A percentile compares a stretch with the other conserved stretches of the same genome.
Evolutionary conservation across 2,888 invertebrate species (phyloP).

Genomic region (Megastigmus dorsalis): DNA sequence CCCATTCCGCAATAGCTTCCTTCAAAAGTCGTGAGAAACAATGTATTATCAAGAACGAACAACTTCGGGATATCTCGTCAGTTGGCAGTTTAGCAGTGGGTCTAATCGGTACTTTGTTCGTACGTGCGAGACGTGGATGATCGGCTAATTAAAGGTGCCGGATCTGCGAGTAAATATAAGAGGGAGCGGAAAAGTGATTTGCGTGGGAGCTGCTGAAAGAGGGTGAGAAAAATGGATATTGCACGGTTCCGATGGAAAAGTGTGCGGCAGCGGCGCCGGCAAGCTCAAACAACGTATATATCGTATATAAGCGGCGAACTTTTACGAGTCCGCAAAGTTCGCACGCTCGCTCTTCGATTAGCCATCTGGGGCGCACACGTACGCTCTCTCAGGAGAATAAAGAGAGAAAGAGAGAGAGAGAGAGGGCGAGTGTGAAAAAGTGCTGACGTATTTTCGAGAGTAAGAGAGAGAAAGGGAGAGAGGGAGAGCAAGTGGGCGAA

Average conservation of each 20-base stretch:
- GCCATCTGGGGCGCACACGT: constrained; percentile 18
- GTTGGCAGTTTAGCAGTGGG: too few species aligned
- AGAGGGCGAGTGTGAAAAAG: constrained; percentile 57
- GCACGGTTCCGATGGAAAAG: constrained; percentile 13
- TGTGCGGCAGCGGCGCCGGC: not conserved
- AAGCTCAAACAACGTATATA: too few species aligned
- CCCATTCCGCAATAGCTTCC: too few species aligned
- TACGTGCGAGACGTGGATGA: not conserved
- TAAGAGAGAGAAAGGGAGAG: not conserved
- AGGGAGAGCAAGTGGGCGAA: not conserved
- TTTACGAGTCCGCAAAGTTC: constrained; percentile 53
- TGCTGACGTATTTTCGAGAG: constrained; percentile 54
- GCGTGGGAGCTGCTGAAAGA: too few species aligned
- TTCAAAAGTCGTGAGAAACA: too few species aligned
- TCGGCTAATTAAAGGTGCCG: constrained; percentile 34
- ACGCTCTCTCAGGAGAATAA: constrained; percentile 49
- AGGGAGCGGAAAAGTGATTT: constrained; percentile 7
- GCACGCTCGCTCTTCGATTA: constrained; percentile 47
- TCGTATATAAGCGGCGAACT: too few species aligned
- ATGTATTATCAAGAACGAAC: too few species aligned
- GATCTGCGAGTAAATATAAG: constrained; percentile 31
- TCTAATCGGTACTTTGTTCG: not conserved
- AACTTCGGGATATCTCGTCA: too few species aligned
- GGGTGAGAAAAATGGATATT: constrained; percentile 37
- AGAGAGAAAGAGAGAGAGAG: too few species aligned